Evolutionary conservation across 2,113 vertebrate species (phyloP).

Genomic region (Salvator merianae): DNA sequence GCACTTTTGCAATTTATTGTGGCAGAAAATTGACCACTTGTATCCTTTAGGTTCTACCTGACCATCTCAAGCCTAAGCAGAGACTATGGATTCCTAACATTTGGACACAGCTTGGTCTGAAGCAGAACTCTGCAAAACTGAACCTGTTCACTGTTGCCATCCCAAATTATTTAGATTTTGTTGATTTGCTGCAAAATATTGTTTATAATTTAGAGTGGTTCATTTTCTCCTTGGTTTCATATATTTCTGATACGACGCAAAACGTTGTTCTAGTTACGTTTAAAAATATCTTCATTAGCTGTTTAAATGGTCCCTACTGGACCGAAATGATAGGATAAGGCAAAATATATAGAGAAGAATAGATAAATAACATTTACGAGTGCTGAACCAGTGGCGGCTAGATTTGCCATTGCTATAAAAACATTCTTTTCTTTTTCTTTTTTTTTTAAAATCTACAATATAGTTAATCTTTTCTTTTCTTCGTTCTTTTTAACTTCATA

Average conservation of each 20-base stretch:
- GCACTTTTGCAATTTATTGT: no score
- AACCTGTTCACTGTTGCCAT: no score
- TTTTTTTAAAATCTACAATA: not conserved
- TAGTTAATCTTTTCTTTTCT: not conserved
- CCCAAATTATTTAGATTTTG: no score
- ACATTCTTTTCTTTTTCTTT: not conserved
- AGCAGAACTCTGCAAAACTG: not conserved
- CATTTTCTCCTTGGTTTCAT: not conserved
- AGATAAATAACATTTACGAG: not conserved
- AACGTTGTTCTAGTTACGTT: not conserved
- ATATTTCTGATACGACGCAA: not conserved
- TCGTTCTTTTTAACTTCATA: conserved; percentile 33
- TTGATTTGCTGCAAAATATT: no score
- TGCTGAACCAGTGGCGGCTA: not conserved
- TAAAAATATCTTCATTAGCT: not conserved
- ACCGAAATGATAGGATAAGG: not conserved
- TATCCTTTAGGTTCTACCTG: no score
- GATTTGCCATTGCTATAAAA: not conserved
- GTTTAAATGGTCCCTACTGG: not conserved
- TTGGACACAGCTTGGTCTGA: not conserved
- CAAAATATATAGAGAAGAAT: not conserved
- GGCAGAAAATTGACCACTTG: no score
- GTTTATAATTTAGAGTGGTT: not conserved
- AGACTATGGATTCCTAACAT: no score
- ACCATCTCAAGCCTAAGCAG: no score